These are phyloP conservation scores for Sitodiplosis mosellana DNA, from an alignment of 1,140 invertebrate species.

Conservation along the genomic window DNA sequence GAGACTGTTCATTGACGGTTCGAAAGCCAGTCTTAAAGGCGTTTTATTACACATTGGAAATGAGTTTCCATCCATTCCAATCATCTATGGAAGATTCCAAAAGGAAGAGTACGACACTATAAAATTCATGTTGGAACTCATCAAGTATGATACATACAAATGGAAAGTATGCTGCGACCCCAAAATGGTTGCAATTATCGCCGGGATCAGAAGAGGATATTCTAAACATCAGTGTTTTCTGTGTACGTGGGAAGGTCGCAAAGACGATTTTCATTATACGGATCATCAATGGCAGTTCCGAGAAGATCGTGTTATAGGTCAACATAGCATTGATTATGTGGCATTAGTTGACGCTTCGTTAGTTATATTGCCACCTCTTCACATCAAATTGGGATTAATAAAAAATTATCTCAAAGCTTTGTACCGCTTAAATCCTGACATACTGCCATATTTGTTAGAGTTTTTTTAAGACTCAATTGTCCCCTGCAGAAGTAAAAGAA, in stretches of 20 bases:
- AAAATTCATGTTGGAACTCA: not conserved
- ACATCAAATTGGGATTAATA: not conserved
- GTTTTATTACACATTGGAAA: not conserved
- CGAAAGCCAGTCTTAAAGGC: not conserved
- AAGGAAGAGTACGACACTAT: not conserved
- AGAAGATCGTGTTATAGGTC: not conserved
- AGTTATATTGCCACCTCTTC: not conserved
- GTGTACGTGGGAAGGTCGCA: not conserved
- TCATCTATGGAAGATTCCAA: not conserved
- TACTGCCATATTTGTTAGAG: slow-evolving; percentile 14
- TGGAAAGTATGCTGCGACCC: not conserved
- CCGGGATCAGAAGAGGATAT: not conserved
- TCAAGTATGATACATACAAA: not conserved
- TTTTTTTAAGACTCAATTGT: no score
- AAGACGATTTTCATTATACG: not conserved
- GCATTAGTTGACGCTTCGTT: not conserved
- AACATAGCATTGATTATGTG: not conserved
- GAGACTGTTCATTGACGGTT: not conserved
- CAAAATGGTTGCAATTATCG: not conserved
- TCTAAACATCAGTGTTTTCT: not conserved
- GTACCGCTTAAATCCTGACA: slow-evolving; percentile 11
- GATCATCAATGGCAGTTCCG: slow-evolving; percentile 3
- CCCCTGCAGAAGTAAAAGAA: no score
- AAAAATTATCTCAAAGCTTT: not conserved
- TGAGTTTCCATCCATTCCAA: not conserved